Conservation (phyloP, 37 sponge, comb jelly and placozoan genomes). For the Chondrosia reniformis region DNA sequence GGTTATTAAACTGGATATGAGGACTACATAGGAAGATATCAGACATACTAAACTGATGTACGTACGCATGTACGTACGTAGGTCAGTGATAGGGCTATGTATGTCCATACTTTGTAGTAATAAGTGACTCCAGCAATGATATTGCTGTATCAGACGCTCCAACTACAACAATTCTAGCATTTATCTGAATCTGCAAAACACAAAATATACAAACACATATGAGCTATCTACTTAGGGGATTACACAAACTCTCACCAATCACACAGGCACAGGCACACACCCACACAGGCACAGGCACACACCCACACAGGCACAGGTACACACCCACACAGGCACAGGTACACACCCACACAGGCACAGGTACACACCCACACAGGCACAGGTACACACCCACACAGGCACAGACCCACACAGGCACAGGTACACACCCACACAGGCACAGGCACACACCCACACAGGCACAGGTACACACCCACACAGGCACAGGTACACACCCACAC, state of each 20-base stretch:
- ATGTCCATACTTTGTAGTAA: conserved; percentile 11
- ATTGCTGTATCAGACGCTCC: conserved; percentile 88
- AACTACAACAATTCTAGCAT: conserved; percentile 88
- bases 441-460: background rate
- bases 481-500: background rate
- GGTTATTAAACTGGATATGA: conserved; percentile 91
- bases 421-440: background rate
- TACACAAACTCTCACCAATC: background rate
- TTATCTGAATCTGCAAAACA: conserved; percentile 64
- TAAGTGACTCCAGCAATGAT: conserved; percentile 76
- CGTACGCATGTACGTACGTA: background rate
- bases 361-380: background rate
- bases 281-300: background rate
- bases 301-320: background rate
- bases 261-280: background rate
- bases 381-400: background rate
- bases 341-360: background rate
- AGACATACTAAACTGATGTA: background rate
- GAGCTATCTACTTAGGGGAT: background rate
- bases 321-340: background rate
- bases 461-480: background rate
- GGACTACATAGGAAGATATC: conserved; percentile 43
- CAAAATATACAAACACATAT: background rate
- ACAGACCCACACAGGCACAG: background rate
- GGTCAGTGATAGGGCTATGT: background rate